These are phyloP conservation scores for Drosophila asahinai DNA, from an alignment of 1,140 invertebrate genomes.

Conservation along the genomic window DNA sequence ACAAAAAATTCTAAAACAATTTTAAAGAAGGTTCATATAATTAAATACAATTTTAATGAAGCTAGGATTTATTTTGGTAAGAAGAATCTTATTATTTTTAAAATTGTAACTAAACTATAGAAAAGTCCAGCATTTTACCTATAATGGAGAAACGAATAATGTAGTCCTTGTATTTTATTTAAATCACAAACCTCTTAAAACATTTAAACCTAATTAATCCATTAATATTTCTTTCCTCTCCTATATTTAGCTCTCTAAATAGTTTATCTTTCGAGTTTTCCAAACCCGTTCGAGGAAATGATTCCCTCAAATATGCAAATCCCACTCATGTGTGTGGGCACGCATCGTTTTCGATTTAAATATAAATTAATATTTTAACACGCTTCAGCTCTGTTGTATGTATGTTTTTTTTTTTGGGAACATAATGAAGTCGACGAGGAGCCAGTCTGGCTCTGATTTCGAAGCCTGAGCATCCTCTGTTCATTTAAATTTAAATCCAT, in stretches of 20 bases:
- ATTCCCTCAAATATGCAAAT: conserved; percentile 54
- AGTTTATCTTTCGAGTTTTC: conserved; percentile 21
- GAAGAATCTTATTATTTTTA: no score
- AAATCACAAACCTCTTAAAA: background rate
- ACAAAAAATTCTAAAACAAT: background rate
- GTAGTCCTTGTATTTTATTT: no score
- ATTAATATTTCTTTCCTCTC: background rate
- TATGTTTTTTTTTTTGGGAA: conserved; percentile 28
- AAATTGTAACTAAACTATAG: no score
- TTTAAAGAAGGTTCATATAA: background rate
- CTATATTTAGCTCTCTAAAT: conserved; percentile 22
- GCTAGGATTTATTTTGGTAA: background rate
- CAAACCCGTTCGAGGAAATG: conserved; percentile 20
- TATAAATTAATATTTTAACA: conserved; percentile 79
- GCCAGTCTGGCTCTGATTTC: conserved; percentile 45
- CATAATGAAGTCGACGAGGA: conserved; percentile 66
- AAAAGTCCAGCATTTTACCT: no score
- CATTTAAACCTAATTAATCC: background rate
- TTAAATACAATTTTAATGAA: conserved; percentile 30
- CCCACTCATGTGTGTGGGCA: conserved; percentile 40
- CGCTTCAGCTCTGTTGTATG: conserved; percentile 39
- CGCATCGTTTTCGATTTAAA: conserved; percentile 73
- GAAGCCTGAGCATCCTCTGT: conserved; percentile 41
- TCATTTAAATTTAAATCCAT: conserved; percentile 82
- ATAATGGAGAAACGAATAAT: background rate